Evolutionary conservation across 1,140 invertebrate species (phyloP).

Genomic region (Trialeurodes vaporariorum): DNA sequence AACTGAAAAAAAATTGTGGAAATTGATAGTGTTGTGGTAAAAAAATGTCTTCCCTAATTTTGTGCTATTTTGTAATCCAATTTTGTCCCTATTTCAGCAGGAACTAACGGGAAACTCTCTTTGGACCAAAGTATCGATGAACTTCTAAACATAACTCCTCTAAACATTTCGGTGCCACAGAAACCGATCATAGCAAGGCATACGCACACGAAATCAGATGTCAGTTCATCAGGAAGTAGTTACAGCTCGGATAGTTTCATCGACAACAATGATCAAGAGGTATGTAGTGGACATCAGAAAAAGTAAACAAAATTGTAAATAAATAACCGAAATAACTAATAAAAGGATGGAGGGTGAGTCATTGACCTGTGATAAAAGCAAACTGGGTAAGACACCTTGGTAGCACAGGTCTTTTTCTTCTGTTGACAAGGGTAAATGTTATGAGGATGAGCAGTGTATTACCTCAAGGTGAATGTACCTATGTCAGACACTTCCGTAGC

Average conservation of each 20-base stretch:
- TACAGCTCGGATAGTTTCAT: constrained; percentile 22
- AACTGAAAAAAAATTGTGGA: too few species aligned
- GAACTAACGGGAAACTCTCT: neutral
- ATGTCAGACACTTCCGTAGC: too few species aligned
- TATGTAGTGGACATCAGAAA: constrained; percentile 11
- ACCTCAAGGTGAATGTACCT: too few species aligned
- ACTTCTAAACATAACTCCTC: neutral
- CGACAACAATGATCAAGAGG: constrained; percentile 21
- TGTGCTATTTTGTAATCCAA: constrained; percentile 43
- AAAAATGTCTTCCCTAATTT: neutral
- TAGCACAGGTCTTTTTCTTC: too few species aligned
- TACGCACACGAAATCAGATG: neutral
- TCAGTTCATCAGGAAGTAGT: constrained; percentile 13
- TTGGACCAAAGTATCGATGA: constrained; percentile 9
- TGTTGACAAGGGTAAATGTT: too few species aligned
- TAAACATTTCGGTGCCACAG: neutral
- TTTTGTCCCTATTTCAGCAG: constrained; percentile 40
- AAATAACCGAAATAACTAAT: too few species aligned
- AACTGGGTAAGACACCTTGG: too few species aligned
- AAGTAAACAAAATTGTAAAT: neutral
- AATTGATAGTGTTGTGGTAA: too few species aligned
- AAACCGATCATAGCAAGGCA: neutral
- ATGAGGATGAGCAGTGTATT: too few species aligned
- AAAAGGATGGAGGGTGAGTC: too few species aligned
- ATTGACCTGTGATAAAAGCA: too few species aligned